phyloP scores from a whole-genome alignment of 2,113 vertebrate genomes.

The Elanus axillaris region DNA sequence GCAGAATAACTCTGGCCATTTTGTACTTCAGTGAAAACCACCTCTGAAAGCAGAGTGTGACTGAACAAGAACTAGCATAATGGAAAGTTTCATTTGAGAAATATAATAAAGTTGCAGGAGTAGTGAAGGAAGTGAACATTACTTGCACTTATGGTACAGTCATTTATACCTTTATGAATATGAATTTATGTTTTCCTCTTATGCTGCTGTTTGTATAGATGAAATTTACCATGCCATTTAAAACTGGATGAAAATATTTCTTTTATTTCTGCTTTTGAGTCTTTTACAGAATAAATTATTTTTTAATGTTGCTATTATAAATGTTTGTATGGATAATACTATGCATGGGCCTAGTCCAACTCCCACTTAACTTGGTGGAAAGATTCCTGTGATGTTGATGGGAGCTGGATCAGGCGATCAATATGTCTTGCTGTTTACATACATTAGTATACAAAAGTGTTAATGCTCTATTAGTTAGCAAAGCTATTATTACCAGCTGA shows the following conservation, averaged over 20 bases:
- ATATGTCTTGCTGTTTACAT: background rate
- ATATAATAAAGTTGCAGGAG: constrained; percentile 46
- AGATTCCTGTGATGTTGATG: background rate
- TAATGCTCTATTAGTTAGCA: background rate
- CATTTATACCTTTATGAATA: constrained; percentile 38
- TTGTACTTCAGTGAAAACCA: constrained; percentile 44
- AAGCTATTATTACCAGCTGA: background rate
- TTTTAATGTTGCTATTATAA: background rate
- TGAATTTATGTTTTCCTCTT: constrained; percentile 32
- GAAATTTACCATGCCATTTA: background rate
- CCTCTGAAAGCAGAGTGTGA: constrained; percentile 49
- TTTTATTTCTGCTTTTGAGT: constrained; percentile 2
- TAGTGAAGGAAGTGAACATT: constrained; percentile 45
- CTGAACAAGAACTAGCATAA: constrained; percentile 52
- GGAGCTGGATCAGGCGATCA: rapidly evolving
- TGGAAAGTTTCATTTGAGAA: constrained; percentile 67
- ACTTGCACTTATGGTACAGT: constrained; percentile 51
- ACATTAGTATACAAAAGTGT: background rate
- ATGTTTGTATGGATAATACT: background rate
- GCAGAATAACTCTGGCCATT: constrained; percentile 37
- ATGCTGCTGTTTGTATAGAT: constrained; percentile 18
- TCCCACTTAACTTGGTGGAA: background rate
- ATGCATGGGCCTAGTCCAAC: background rate
- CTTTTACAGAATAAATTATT: background rate
- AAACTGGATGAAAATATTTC: background rate